phyloP scores from a whole-genome alignment of 2,888 invertebrate species.

The Sesia apiformis region DNA sequence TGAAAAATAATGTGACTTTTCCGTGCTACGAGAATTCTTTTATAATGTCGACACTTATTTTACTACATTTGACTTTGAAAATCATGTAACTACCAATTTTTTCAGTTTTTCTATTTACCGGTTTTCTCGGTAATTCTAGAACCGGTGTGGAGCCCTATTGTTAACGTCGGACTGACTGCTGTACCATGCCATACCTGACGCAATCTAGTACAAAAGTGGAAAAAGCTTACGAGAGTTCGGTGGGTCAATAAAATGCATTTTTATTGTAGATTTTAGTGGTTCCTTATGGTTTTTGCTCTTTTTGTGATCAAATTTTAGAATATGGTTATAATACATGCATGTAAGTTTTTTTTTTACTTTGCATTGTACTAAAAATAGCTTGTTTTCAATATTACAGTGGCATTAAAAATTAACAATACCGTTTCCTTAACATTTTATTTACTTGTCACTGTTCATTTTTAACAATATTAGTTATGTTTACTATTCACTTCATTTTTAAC shows the following conservation, averaged over 20 bases:
- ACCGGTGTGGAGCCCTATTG: too few species aligned
- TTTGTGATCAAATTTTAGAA: slow-evolving; percentile 29
- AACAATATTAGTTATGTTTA: neutral
- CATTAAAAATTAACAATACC: too few species aligned
- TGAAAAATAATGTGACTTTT: too few species aligned
- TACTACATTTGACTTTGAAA: too few species aligned
- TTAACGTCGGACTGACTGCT: too few species aligned
- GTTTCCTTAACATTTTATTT: neutral
- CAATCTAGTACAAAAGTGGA: neutral
- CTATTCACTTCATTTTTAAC: too few species aligned
- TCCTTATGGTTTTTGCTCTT: slow-evolving; percentile 65
- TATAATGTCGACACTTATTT: too few species aligned
- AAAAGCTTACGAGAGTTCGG: slow-evolving; percentile 32
- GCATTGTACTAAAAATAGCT: neutral
- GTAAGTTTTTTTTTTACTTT: slow-evolving; percentile 35
- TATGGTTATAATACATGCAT: slow-evolving; percentile 46
- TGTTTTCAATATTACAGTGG: too few species aligned
- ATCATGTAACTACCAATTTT: too few species aligned
- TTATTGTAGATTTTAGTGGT: slow-evolving; percentile 35
- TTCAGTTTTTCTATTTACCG: too few species aligned
- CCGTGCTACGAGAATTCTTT: too few species aligned
- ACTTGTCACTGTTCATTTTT: neutral
- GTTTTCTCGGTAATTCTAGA: too few species aligned
- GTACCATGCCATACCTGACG: neutral
- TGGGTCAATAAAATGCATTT: slow-evolving; percentile 51